Conservation (phyloP, 2,113 vertebrate genomes). For the Rhinopomastus cyanomelas region DNA sequence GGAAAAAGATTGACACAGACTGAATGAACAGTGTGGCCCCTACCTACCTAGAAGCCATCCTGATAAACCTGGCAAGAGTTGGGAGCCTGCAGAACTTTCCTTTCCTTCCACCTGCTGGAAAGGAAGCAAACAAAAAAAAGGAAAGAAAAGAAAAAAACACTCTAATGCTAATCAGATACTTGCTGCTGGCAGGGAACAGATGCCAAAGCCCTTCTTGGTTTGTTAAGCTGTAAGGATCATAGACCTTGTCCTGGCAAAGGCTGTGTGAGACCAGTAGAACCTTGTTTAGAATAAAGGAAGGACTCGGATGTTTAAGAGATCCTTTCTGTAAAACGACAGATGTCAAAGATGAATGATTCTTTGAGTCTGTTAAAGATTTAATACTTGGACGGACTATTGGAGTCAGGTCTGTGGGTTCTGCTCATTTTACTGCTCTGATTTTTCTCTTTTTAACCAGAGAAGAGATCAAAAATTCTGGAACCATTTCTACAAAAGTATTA, state of each 20-base stretch:
- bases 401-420: not conserved
- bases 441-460: not conserved
- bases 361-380: no score
- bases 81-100: conserved; percentile 38
- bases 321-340: not conserved
- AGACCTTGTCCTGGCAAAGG: conserved; percentile 25
- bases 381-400: not conserved
- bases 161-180: conserved; percentile 48
- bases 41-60: conserved; percentile 63
- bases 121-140: not conserved
- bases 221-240: not conserved
- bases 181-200: conserved; percentile 8
- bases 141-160: not conserved
- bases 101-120: conserved; percentile 55
- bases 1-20: not conserved
- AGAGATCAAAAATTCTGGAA: not conserved
- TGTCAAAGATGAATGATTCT: no score
- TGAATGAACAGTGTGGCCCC: conserved; percentile 1
- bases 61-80: conserved; percentile 24
- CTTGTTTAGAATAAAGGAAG: not conserved
- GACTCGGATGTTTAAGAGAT: not conserved
- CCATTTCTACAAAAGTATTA: not conserved
- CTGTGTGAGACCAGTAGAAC: not conserved
- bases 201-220: conserved; percentile 15
- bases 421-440: not conserved